These are phyloP conservation scores for Stichopus chloronotus DNA, from an alignment of 35 echinoderm and acorn worm species.

Conservation along the genomic window DNA sequence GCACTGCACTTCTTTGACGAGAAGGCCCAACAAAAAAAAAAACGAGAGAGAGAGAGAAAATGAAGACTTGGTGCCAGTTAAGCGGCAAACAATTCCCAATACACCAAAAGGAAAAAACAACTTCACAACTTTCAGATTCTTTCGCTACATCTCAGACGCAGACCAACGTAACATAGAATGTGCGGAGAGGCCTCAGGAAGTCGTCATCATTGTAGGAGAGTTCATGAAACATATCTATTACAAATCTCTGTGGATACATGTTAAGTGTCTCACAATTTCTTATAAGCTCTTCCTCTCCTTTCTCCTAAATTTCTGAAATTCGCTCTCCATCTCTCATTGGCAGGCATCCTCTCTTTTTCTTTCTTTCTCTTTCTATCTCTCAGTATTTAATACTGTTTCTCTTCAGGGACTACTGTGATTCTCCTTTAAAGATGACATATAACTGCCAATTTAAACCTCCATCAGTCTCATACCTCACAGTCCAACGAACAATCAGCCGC, in stretches of 20 bases:
- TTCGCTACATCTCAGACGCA: neutral
- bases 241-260: slow-evolving; percentile 29
- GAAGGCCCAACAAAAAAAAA: neutral
- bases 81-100: slow-evolving; percentile 24
- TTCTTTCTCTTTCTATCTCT: neutral
- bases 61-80: slow-evolving; percentile 38
- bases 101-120: neutral
- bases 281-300: slow-evolving; percentile 19
- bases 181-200: slow-evolving; percentile 4
- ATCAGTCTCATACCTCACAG: neutral
- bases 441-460: slow-evolving; percentile 22
- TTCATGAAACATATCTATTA: slow-evolving; percentile 36
- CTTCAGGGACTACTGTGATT: neutral
- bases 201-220: neutral
- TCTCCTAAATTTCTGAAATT: too few relatives aligned
- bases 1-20: too few relatives aligned
- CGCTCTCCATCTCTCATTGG: neutral
- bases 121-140: slow-evolving; percentile 17
- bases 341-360: neutral
- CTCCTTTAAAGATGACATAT: slow-evolving; percentile 41
- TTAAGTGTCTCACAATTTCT: neutral
- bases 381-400: neutral
- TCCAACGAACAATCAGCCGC: neutral
- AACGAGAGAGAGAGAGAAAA: too few relatives aligned
- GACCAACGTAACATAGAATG: neutral